Conservation (phyloP, 2,113 vertebrate genomes). For the Clupea harengus region DNA sequence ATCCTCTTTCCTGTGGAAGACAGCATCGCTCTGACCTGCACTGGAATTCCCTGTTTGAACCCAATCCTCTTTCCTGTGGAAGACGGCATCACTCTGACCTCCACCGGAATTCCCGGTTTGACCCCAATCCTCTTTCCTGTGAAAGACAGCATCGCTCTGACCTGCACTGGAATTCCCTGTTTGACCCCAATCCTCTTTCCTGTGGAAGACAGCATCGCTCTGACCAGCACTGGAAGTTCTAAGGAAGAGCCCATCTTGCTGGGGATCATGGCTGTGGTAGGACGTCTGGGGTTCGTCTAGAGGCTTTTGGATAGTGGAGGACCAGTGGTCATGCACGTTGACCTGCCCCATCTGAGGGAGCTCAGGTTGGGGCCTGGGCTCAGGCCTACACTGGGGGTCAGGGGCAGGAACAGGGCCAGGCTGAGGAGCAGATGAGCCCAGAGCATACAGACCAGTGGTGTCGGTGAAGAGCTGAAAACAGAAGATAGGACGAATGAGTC, state of each 20-base stretch:
- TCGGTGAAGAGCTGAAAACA: constrained; percentile 82
- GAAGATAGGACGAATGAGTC: background rate
- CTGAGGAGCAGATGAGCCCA: background rate
- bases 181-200: too few species aligned
- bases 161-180: background rate
- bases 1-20: background rate
- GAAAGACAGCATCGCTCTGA: background rate
- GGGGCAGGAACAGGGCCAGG: background rate
- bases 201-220: background rate
- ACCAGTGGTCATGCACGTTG: background rate
- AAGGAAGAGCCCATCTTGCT: background rate
- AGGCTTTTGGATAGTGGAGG: background rate
- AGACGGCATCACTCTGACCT: background rate
- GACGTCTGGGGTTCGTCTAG: background rate
- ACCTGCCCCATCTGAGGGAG: background rate
- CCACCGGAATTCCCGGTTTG: background rate
- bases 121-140: background rate
- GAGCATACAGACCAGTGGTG: constrained; percentile 70
- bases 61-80: background rate
- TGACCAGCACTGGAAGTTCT: background rate
- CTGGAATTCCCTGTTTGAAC: background rate
- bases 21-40: background rate
- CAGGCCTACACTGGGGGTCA: background rate
- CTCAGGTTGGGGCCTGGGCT: background rate
- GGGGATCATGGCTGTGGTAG: background rate